phyloP scores from a whole-genome alignment of 1,140 invertebrate genomes.

The Lordiphosa mommai region DNA sequence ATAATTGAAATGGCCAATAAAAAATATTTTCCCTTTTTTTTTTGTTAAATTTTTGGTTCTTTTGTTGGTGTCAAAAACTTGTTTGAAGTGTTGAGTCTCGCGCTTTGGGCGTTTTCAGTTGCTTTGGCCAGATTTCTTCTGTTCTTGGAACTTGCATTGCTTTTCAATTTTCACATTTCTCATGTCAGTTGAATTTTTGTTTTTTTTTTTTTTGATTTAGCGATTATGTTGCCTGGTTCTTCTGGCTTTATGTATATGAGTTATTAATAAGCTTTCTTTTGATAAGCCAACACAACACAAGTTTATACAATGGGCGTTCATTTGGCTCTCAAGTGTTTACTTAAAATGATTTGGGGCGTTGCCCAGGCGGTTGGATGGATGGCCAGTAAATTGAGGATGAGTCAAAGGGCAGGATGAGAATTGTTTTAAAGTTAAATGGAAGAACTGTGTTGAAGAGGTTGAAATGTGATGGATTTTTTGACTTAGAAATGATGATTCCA shows the following conservation, averaged over 20 bases:
- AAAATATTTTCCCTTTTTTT: constrained; percentile 68
- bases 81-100: constrained; percentile 74
- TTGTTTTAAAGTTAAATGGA: constrained; percentile 10
- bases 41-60: background rate
- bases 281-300: constrained; percentile 41
- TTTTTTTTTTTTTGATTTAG: constrained; percentile 56
- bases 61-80: constrained; percentile 64
- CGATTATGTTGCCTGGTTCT: constrained; percentile 37
- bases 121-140: constrained; percentile 5
- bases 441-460: too few relatives aligned
- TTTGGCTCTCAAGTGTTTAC: constrained; percentile 49
- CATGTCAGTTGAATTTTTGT: constrained; percentile 30
- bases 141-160: constrained; percentile 51
- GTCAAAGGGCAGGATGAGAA: constrained; percentile 57
- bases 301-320: constrained; percentile 51
- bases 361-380: background rate
- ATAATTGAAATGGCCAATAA: constrained; percentile 79
- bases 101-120: constrained; percentile 68
- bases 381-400: constrained; percentile 7
- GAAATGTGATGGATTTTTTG: too few relatives aligned
- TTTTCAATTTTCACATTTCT: constrained; percentile 77
- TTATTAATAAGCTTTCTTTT: constrained; percentile 70
- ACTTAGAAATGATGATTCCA: too few relatives aligned
- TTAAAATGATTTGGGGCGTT: constrained; percentile 65
- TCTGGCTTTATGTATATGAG: constrained; percentile 43